Percentiles rank a stretch among this genome's conserved stretches.
phyloP scores from a whole-genome alignment of 2,888 invertebrate genomes.

The Trisateles emortualis region DNA sequence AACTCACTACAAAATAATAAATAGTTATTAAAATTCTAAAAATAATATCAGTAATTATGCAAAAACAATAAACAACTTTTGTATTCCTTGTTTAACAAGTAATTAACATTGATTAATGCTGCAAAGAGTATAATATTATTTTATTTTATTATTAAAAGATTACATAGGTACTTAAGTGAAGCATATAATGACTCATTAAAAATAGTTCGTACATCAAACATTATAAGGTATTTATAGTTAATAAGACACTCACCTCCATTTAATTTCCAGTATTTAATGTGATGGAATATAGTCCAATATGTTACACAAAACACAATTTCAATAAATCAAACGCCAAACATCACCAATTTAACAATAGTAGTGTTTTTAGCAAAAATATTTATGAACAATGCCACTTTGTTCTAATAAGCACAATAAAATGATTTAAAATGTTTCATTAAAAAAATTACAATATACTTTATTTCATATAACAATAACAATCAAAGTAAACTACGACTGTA shows the following conservation, averaged over 20 bases:
- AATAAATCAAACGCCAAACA: not conserved
- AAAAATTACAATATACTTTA: constrained; percentile 7
- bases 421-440: constrained; percentile 3
- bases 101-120: too few relatives aligned
- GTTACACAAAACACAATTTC: constrained; percentile 18
- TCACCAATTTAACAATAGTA: not conserved
- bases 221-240: too few relatives aligned
- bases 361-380: not conserved
- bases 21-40: too few relatives aligned
- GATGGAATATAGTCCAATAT: constrained; percentile 11
- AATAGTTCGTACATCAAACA: too few relatives aligned
- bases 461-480: not conserved
- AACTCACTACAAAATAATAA: too few relatives aligned
- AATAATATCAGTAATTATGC: too few relatives aligned
- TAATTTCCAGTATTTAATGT: constrained; percentile 19
- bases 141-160: too few relatives aligned
- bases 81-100: too few relatives aligned
- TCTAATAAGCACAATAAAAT: not conserved
- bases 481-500: not conserved
- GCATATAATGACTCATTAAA: too few relatives aligned
- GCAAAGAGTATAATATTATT: too few relatives aligned
- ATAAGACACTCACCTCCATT: constrained; percentile 36
- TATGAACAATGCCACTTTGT: not conserved
- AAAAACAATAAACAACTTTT: too few relatives aligned
- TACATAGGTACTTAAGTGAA: too few relatives aligned